Percentiles rank a stretch among this genome's conserved stretches.
These are phyloP conservation scores for Drosophila macrothrix DNA, from an alignment of 2,888 invertebrate genomes.

Conservation along the genomic window DNA sequence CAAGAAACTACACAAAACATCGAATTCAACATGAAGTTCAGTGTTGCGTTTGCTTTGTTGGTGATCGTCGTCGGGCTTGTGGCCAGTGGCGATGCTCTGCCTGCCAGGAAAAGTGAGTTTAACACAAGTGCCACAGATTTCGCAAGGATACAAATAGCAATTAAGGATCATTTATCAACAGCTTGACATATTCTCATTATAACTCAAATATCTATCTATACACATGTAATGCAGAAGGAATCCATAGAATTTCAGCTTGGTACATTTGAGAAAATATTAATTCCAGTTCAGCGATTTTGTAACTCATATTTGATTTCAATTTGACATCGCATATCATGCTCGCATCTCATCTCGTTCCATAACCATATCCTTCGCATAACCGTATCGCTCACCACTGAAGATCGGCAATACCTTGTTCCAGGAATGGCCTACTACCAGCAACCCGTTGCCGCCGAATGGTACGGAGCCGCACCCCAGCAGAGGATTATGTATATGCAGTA, in stretches of 20 bases:
- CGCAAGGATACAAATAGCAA: constrained; percentile 7
- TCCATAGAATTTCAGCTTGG: neutral
- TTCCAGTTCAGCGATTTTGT: neutral
- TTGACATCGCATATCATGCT: neutral
- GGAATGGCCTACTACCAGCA: constrained; percentile 83
- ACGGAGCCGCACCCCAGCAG: constrained; percentile 70
- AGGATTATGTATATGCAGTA: constrained; percentile 84
- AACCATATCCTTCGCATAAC: constrained; percentile 1
- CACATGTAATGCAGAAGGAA: neutral
- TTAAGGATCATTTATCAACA: neutral
- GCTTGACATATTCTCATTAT: neutral
- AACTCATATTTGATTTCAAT: neutral
- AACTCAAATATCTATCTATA: neutral
- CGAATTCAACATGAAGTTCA: constrained; percentile 75
- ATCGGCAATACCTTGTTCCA: constrained; percentile 70
- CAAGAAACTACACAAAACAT: constrained; percentile 1
- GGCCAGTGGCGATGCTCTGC: constrained; percentile 78
- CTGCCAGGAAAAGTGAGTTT: constrained; percentile 82
- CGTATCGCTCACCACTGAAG: constrained; percentile 50
- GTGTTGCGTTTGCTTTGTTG: constrained; percentile 74
- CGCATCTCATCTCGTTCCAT: constrained; percentile 15
- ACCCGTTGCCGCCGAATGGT: constrained; percentile 81
- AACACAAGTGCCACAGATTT: constrained; percentile 12
- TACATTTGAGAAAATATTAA: neutral
- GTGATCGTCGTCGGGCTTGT: constrained; percentile 78